phyloP scores from a whole-genome alignment of 2,113 vertebrate genomes.

The Plecotus auritus region DNA sequence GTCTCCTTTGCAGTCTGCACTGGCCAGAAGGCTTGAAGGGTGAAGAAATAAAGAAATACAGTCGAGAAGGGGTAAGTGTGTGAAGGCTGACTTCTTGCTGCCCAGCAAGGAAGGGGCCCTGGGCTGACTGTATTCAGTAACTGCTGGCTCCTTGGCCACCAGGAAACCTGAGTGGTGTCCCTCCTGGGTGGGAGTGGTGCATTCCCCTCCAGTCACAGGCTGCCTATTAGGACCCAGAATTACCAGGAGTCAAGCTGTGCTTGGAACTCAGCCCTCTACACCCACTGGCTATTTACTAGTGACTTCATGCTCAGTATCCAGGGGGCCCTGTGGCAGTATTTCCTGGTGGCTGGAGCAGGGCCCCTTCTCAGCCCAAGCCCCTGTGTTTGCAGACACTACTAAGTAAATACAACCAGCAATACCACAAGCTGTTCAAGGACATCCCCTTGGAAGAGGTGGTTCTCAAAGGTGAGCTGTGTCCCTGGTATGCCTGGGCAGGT shows the following conservation, averaged over 20 bases:
- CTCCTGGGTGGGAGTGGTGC: neutral
- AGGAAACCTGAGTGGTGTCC: neutral
- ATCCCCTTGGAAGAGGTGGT: slow-evolving; percentile 92
- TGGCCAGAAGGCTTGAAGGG: slow-evolving; percentile 76
- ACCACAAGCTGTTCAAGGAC: slow-evolving; percentile 96
- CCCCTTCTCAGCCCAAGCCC: slow-evolving; percentile 8
- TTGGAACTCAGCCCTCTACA: neutral
- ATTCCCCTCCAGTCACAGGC: neutral
- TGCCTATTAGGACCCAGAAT: neutral
- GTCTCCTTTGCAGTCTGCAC: slow-evolving; percentile 76
- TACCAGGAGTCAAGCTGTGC: neutral
- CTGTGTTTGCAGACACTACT: slow-evolving; percentile 87
- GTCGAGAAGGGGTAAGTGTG: slow-evolving; percentile 79
- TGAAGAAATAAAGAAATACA: slow-evolving; percentile 79
- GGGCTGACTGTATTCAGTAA: neutral
- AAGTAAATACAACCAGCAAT: slow-evolving; percentile 97
- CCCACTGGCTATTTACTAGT: neutral
- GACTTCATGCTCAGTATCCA: neutral
- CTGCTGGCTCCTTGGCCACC: neutral
- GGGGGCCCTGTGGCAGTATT: neutral
- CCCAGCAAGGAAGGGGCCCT: neutral
- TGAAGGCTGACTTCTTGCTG: neutral
- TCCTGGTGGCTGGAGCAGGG: slow-evolving; percentile 4
- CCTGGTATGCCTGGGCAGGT: neutral
- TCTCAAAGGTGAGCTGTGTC: slow-evolving; percentile 89